These are phyloP conservation scores for Lasioglossum calceatum DNA, from an alignment of 2,888 invertebrate genomes.

Conservation along the genomic window DNA sequence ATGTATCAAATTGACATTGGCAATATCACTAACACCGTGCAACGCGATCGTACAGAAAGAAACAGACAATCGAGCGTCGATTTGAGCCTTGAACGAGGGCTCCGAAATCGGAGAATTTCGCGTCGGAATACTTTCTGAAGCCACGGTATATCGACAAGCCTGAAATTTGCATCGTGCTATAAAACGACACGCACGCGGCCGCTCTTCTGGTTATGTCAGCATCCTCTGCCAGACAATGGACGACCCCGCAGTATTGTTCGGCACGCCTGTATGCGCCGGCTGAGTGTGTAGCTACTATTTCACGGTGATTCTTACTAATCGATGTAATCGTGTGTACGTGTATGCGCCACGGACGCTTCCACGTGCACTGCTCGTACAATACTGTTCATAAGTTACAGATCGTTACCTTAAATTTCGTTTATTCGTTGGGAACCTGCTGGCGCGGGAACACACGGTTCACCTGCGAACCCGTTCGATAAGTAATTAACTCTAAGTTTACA, in stretches of 20 bases:
- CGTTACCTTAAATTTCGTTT: not conserved
- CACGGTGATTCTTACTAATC: constrained; percentile 79
- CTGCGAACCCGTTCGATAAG: not conserved
- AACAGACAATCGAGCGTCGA: not conserved
- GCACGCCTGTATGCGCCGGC: constrained; percentile 66
- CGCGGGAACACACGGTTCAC: not conserved
- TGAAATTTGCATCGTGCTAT: constrained; percentile 50
- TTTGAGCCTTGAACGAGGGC: not conserved
- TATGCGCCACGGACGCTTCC: constrained; percentile 29
- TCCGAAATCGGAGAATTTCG: not conserved
- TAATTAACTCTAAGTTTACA: not conserved
- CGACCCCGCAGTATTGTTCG: constrained; percentile 81
- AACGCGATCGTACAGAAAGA: not conserved
- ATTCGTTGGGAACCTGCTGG: not conserved
- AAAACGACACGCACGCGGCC: constrained; percentile 69
- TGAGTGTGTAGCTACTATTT: constrained; percentile 74
- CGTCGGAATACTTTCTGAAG: not conserved
- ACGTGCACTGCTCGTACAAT: constrained; percentile 38
- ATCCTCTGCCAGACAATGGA: constrained; percentile 82
- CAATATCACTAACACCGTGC: no score
- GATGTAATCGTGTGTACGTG: constrained; percentile 73
- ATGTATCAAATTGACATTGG: no score
- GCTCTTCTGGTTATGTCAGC: constrained; percentile 82
- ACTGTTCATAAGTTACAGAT: constrained; percentile 14
- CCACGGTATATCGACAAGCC: constrained; percentile 31